Percentiles rank a stretch among this genome's conserved stretches.
Evolutionary conservation across 2,113 vertebrate species (phyloP).

Genomic region (Oryctolagus cuniculus): DNA sequence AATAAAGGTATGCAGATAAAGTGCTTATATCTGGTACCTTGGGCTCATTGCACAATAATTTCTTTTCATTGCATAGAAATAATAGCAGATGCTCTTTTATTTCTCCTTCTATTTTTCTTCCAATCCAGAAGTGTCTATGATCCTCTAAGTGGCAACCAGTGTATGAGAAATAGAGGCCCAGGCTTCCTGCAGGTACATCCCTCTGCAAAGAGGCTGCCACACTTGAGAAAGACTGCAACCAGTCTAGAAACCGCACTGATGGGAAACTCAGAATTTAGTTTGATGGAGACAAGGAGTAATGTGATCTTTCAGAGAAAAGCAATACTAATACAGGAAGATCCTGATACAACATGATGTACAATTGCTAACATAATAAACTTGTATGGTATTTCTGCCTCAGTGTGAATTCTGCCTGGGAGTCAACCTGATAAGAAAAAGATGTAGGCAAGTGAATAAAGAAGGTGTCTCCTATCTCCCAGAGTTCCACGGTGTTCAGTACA

Average conservation of each 20-base stretch:
- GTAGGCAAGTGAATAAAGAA: background rate
- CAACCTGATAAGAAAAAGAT: background rate
- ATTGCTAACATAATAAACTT: slow-evolving; percentile 58
- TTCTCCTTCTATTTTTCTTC: slow-evolving; percentile 4
- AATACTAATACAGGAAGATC: slow-evolving; percentile 7
- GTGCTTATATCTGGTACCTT: background rate
- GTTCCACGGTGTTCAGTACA: rapidly evolving
- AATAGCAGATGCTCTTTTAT: background rate
- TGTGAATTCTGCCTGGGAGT: background rate
- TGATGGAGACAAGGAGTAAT: slow-evolving; percentile 62
- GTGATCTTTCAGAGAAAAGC: slow-evolving; percentile 59
- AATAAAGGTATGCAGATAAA: background rate
- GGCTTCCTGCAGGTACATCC: background rate
- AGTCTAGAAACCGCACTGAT: background rate
- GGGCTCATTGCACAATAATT: background rate
- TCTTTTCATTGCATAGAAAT: background rate
- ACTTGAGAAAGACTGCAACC: background rate
- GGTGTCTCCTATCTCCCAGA: background rate
- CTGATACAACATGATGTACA: slow-evolving; percentile 65
- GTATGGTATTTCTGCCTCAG: background rate
- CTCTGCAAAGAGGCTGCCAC: background rate
- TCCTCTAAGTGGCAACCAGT: background rate
- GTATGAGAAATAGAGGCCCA: background rate
- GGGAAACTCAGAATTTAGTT: background rate
- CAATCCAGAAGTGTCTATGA: background rate